These are phyloP conservation scores for Drosophila mayaguana DNA, from an alignment of 2,888 invertebrate species.

Conservation along the genomic window DNA sequence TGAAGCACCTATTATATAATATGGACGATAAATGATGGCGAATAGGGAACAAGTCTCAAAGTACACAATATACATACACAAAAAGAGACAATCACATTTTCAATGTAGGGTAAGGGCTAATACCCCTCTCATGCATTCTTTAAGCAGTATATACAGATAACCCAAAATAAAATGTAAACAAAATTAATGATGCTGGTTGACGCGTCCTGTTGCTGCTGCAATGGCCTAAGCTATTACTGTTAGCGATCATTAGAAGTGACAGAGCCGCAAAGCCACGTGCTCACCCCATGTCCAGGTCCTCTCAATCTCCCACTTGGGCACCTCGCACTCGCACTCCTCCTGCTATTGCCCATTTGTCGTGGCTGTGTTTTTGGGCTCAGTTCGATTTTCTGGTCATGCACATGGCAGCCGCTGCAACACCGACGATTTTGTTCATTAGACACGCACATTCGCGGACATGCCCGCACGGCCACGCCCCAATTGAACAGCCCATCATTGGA, in stretches of 20 bases:
- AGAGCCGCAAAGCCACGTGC: conserved; percentile 60
- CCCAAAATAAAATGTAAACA: conserved; percentile 6
- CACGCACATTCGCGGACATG: conserved; percentile 68
- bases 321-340: not conserved
- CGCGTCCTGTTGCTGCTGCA: conserved; percentile 27
- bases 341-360: conserved; percentile 70
- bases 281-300: not conserved
- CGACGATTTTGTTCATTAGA: conserved; percentile 78
- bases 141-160: not conserved
- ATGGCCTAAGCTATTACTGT: conserved; percentile 14
- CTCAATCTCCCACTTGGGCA: not conserved
- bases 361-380: conserved; percentile 68
- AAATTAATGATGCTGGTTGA: conserved; percentile 35
- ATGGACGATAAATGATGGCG: no score
- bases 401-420: conserved; percentile 66
- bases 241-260: conserved; percentile 75
- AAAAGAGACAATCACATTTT: not conserved
- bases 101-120: no score
- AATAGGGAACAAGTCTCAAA: no score
- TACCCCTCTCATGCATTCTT: no score
- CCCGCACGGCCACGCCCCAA: conserved; percentile 1
- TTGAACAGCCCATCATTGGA: conserved; percentile 8
- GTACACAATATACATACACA: no score
- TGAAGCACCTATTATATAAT: no score
- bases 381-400: conserved; percentile 81